phyloP scores from a whole-genome alignment of 1,140 invertebrate species.

The Drosophila kurseongensis region DNA sequence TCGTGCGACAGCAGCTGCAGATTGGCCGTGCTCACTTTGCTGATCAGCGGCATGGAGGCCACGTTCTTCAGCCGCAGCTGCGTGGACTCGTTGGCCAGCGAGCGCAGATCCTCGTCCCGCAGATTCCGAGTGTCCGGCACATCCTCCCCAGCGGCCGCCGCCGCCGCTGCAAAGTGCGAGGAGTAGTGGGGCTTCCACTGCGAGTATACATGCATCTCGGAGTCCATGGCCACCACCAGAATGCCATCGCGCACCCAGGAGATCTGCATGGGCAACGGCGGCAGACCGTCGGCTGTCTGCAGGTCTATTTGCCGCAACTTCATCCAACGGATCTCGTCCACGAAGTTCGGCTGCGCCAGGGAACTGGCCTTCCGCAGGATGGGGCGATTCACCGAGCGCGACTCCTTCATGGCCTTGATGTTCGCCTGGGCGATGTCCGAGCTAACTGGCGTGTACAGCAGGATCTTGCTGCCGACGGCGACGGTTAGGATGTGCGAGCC shows the following conservation, averaged over 20 bases:
- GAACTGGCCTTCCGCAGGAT: constrained; percentile 94
- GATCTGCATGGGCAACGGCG: constrained; percentile 98
- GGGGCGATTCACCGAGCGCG: constrained; percentile 91
- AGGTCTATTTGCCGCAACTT: constrained; percentile 95
- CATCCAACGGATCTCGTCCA: constrained; percentile 97
- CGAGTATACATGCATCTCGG: constrained; percentile 99
- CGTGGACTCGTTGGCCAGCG: constrained; percentile 89
- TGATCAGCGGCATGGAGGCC: constrained; percentile 91
- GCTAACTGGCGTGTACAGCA: constrained; percentile 93
- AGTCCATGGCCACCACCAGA: constrained; percentile 99
- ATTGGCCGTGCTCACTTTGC: constrained; percentile 92
- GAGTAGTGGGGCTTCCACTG: constrained; percentile 93
- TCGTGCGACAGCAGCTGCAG: constrained; percentile 90
- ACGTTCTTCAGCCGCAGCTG: constrained; percentile 89
- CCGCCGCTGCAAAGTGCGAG: constrained; percentile 53
- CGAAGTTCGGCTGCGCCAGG: constrained; percentile 92
- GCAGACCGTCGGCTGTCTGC: constrained; percentile 96
- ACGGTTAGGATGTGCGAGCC: constrained; percentile 99
- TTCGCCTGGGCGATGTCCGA: constrained; percentile 96
- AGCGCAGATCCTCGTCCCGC: constrained; percentile 92
- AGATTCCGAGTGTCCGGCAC: constrained; percentile 89
- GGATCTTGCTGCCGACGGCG: constrained; percentile 96
- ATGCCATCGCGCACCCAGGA: constrained; percentile 99
- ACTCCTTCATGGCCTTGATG: constrained; percentile 94
- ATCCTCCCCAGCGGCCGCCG: constrained; percentile 56